Conservation (phyloP, 2,797 vertebrate species). For the Sardinella longiceps region DNA sequence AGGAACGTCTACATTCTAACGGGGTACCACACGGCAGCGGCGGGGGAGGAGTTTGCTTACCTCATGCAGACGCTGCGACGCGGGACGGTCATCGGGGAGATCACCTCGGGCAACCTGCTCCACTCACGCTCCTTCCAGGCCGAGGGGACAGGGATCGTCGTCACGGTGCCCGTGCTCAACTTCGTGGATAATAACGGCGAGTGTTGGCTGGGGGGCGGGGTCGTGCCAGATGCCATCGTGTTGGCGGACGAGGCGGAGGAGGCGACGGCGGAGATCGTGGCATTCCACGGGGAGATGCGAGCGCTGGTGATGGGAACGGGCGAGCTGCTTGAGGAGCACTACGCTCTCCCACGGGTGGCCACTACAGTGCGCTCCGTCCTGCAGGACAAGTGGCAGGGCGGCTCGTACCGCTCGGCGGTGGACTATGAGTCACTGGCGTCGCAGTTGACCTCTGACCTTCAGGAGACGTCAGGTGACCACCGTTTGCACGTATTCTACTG, state of each 20-base stretch:
- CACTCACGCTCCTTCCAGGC: constrained; percentile 79
- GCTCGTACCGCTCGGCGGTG: constrained; percentile 82
- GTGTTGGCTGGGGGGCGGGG: constrained; percentile 86
- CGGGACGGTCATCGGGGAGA: constrained; percentile 87
- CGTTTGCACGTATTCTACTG: constrained; percentile 84
- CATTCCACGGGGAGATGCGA: constrained; percentile 79
- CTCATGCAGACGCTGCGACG: constrained; percentile 86
- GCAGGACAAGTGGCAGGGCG: constrained; percentile 71
- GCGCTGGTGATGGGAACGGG: constrained; percentile 73
- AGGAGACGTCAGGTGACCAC: constrained; percentile 86
- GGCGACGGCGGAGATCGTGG: constrained; percentile 77
- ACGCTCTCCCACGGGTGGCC: constrained; percentile 80
- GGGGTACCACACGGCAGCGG: constrained; percentile 83
- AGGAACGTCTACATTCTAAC: constrained; percentile 84
- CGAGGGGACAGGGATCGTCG: constrained; percentile 63
- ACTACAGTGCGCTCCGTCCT: constrained; percentile 67
- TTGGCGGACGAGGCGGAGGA: constrained; percentile 84
- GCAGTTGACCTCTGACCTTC: constrained; percentile 85
- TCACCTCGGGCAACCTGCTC: constrained; percentile 82
- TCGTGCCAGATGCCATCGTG: constrained; percentile 88
- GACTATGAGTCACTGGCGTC: constrained; percentile 88
- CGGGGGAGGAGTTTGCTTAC: constrained; percentile 87
- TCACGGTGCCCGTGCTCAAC: constrained; percentile 84
- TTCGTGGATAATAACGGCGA: constrained; percentile 87
- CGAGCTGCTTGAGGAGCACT: constrained; percentile 79